Conservation (phyloP, 2,113 vertebrate species). For the Lagenorhynchus albirostris region DNA sequence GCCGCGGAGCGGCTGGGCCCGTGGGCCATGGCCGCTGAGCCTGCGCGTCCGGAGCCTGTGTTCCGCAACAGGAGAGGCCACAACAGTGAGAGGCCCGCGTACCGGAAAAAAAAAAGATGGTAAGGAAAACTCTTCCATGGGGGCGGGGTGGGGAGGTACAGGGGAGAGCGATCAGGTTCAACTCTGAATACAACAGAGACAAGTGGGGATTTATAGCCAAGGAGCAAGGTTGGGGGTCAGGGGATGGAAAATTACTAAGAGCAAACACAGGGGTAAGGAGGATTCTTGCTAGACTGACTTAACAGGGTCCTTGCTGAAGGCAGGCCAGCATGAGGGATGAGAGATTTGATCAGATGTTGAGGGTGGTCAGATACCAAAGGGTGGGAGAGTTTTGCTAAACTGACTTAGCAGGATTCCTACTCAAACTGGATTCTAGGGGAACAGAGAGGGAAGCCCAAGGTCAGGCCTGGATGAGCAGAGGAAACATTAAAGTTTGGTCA, state of each 20-base stretch:
- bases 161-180: neutral
- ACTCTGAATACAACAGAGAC: neutral
- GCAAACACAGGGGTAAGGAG: neutral
- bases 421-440: neutral
- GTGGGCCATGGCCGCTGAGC: too few species aligned
- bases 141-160: fast-evolving
- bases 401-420: neutral
- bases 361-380: neutral
- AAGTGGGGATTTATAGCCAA: neutral
- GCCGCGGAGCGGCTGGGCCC: too few species aligned
- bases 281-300: neutral
- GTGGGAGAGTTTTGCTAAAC: neutral
- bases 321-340: neutral
- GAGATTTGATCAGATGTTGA: neutral
- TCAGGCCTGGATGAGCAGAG: neutral
- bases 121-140: neutral
- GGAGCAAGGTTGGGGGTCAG: neutral
- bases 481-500: neutral
- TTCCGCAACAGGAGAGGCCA: fast-evolving
- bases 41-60: too few species aligned
- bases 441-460: neutral
- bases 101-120: too few species aligned
- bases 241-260: neutral
- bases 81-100: too few species aligned
- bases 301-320: neutral